These are phyloP conservation scores for Hiodon alosoides DNA, from an alignment of 2,113 vertebrate species.

Conservation along the genomic window DNA sequence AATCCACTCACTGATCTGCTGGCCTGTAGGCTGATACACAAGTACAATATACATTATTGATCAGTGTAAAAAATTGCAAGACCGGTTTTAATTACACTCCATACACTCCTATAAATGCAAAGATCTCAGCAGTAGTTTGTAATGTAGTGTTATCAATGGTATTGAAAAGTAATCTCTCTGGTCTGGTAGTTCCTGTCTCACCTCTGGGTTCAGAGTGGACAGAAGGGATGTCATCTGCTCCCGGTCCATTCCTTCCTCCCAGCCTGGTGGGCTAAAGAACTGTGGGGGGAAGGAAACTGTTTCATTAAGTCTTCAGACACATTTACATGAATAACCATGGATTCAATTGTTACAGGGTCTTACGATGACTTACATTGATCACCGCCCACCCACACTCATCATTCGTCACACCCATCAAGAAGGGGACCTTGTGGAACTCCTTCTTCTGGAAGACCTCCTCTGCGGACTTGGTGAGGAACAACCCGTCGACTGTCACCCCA, in stretches of 20 bases:
- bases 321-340: not conserved
- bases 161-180: not conserved
- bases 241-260: slow-evolving; percentile 58
- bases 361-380: slow-evolving; percentile 27
- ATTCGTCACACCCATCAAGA: slow-evolving; percentile 38
- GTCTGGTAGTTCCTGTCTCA: slow-evolving; percentile 37
- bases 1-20: slow-evolving; percentile 28
- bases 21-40: slow-evolving; percentile 36
- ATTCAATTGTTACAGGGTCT: not conserved
- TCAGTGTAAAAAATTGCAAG: not conserved
- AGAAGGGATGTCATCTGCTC: slow-evolving; percentile 23
- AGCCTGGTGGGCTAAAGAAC: slow-evolving; percentile 47
- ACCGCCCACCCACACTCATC: slow-evolving; percentile 37
- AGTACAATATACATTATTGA: not conserved
- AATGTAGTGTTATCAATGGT: no score
- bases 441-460: slow-evolving; percentile 29
- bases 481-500: slow-evolving; percentile 29
- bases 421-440: slow-evolving; percentile 34
- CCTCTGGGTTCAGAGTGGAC: slow-evolving; percentile 31
- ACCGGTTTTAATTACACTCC: no score
- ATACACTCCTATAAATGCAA: no score
- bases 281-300: slow-evolving; percentile 16
- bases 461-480: slow-evolving; percentile 30
- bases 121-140: no score
- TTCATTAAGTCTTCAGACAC: not conserved